Conservation (phyloP, 2,888 invertebrate species). For the Cataglyphis livida region DNA sequence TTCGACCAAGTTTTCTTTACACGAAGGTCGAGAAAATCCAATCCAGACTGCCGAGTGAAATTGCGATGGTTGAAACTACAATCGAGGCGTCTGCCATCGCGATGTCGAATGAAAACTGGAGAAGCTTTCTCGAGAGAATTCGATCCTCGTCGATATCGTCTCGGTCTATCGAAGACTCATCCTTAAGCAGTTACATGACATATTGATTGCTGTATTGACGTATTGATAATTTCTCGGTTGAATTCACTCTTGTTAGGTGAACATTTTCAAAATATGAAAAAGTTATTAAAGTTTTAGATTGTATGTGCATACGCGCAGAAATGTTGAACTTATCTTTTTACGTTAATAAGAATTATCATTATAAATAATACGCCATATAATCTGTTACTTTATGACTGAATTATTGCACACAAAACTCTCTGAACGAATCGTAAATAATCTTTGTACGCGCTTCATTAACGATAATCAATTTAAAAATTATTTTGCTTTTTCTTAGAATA, state of each 20-base stretch:
- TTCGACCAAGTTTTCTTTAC: not conserved
- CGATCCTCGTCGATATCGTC: not conserved
- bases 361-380: not conserved
- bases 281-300: not conserved
- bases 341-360: not conserved
- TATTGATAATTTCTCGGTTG: not conserved
- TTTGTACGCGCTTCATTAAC: too few relatives aligned
- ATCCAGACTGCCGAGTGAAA: not conserved
- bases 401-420: not conserved
- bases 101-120: slow-evolving; percentile 19
- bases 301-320: not conserved
- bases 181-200: not conserved
- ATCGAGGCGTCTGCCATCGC: slow-evolving; percentile 12
- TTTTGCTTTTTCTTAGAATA: not conserved
- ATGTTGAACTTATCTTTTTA: not conserved
- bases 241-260: not conserved
- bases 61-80: slow-evolving; percentile 18
- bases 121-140: slow-evolving; percentile 36
- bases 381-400: not conserved
- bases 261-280: not conserved
- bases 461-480: too few relatives aligned
- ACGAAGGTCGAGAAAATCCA: slow-evolving; percentile 1
- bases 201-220: not conserved
- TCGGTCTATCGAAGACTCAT: not conserved
- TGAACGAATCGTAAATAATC: not conserved